Conservation (phyloP, 2,113 vertebrate species). For the Aleadryas rufinucha region DNA sequence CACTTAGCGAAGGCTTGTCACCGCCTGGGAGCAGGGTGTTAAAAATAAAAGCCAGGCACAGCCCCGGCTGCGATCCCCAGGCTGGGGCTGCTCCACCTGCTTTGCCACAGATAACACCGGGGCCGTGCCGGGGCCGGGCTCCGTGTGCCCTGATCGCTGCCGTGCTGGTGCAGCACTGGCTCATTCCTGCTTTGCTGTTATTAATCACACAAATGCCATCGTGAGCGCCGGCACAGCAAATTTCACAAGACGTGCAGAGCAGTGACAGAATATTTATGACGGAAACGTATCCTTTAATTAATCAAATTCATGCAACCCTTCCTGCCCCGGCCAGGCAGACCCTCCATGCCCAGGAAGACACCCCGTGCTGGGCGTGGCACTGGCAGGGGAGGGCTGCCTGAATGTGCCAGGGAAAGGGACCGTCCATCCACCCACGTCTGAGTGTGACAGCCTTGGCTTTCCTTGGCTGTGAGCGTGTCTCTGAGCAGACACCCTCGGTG, state of each 20-base stretch:
- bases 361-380: rapidly evolving
- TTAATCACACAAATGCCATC: neutral
- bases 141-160: rapidly evolving
- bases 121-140: rapidly evolving
- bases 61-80: neutral
- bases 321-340: rapidly evolving
- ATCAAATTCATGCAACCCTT: neutral
- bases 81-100: conserved; percentile 19
- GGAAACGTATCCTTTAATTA: neutral
- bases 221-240: neutral
- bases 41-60: conserved; percentile 86
- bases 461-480: rapidly evolving
- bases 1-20: conserved; percentile 94
- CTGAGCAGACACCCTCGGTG: rapidly evolving
- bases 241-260: neutral
- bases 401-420: neutral
- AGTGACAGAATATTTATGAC: neutral
- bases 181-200: neutral
- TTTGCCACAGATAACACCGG: neutral
- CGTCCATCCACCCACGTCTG: rapidly evolving
- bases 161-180: neutral
- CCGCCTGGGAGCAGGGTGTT: conserved; percentile 85
- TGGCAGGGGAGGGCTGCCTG: neutral
- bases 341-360: neutral
- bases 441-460: rapidly evolving